Base-by-base conservation (phyloP, 1,140 invertebrate species). In the Pygmarrhopalites habei region DNA sequence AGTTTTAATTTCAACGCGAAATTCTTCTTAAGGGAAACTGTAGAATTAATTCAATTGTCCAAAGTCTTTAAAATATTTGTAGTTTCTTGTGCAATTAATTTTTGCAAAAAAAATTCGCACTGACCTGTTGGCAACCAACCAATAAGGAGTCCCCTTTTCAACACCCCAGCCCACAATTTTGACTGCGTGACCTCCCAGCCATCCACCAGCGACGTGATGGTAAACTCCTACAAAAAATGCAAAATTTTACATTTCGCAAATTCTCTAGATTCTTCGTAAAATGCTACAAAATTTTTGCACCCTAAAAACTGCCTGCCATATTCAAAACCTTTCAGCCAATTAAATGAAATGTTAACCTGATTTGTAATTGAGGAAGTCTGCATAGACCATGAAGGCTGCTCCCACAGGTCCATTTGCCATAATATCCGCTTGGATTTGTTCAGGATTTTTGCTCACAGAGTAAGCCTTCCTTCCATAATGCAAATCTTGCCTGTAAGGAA, bases 391-490 rank as follows among this genome's bases (percentile, higher is more conserved):
- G 72, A 95, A 94, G 29, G 89, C 89, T 0, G 81, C 91, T 79
- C 95, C 92, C 0, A 96, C 88, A 1, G 93, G 93, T n/a, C 93
- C 93, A 76, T 95, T 90, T 19, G 78, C 85, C 77, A 85, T 84
- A 41, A 96, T 85, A 77, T 96, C 93, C 5, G 81, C 80, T 77
- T 85, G 84, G 64, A 96, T 95, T 65, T 89, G 81, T 2, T 81
- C 75, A 14, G 82, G 82, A 66, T 85, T 79, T 30, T 78, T 78
- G 1, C 75, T 69, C 28, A 95, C 75, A 4, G 84, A 83, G 73
- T 93, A 96, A 0, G 86, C 78, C 63, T 81, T 82, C 68, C 71
- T 75, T 73, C 89, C 93, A 72, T 79, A 89, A 72, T 86, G 83
- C 72, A 88, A 86, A 75, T 95, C 92, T 28, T 84, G 75, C n/a